Evolutionary conservation across 1,140 invertebrate species (phyloP).

Genomic region (Calosoma granatense): DNA sequence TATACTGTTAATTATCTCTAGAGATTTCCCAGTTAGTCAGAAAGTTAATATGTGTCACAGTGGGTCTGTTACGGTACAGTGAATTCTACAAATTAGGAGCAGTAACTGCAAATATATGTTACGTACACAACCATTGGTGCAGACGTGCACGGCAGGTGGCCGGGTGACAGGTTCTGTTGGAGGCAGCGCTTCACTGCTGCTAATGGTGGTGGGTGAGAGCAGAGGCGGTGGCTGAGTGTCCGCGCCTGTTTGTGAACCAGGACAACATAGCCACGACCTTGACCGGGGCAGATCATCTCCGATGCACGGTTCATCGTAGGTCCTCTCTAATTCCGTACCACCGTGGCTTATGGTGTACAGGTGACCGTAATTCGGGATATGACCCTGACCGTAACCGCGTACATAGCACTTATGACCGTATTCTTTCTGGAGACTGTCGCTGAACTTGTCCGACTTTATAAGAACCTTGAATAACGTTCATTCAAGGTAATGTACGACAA

Average conservation of each 20-base stretch:
- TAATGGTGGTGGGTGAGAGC: conserved; percentile 16
- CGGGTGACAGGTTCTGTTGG: conserved; percentile 24
- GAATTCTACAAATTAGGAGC: too few species aligned
- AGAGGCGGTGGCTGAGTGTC: conserved; percentile 26
- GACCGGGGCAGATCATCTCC: conserved; percentile 26
- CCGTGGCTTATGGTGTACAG: conserved; percentile 30
- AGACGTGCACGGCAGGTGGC: conserved; percentile 21
- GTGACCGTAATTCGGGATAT: conserved; percentile 27
- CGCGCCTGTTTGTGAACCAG: conserved; percentile 26
- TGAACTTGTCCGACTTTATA: not conserved
- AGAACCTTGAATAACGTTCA: conserved; percentile 3
- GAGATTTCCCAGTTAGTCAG: too few species aligned
- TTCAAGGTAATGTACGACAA: too few species aligned
- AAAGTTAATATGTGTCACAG: too few species aligned
- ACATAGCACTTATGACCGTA: conserved; percentile 28
- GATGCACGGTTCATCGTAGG: conserved; percentile 33
- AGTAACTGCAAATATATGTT: conserved; percentile 4
- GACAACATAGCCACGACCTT: conserved; percentile 33
- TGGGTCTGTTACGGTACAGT: too few species aligned
- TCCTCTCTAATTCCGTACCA: conserved; percentile 25
- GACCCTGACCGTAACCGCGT: conserved; percentile 22
- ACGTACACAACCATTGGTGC: conserved; percentile 31
- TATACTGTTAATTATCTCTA: too few species aligned
- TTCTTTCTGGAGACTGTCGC: conserved; percentile 7
- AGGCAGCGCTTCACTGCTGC: conserved; percentile 9